phyloP scores from a whole-genome alignment of 2,888 invertebrate species.

The Euproctis similis region DNA sequence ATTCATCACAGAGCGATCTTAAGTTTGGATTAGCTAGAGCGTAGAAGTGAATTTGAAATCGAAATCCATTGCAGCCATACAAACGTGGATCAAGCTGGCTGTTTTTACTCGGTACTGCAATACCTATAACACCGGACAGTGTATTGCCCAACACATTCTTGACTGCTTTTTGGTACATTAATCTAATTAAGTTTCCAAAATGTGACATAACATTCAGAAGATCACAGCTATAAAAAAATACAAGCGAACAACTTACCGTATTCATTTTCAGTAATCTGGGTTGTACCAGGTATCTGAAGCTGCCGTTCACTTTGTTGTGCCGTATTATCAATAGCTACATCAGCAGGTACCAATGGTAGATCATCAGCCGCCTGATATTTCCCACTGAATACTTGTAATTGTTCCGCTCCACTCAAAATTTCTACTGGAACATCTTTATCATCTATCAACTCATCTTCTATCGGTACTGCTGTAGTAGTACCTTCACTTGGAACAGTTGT shows the following conservation, averaged over 20 bases:
- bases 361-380: conserved; percentile 57
- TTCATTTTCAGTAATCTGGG: conserved; percentile 46
- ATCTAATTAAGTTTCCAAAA: too few species aligned
- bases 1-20: too few species aligned
- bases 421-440: conserved; percentile 32
- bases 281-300: conserved; percentile 36
- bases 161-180: too few species aligned
- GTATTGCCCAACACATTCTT: too few species aligned
- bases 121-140: too few species aligned
- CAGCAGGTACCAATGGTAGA: conserved; percentile 21
- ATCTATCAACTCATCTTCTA: conserved; percentile 21
- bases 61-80: too few species aligned
- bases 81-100: too few species aligned
- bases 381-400: conserved; percentile 51
- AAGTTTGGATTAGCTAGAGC: too few species aligned
- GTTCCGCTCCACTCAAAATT: conserved; percentile 31
- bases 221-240: too few species aligned
- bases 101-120: too few species aligned
- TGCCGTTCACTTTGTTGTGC: conserved; percentile 47
- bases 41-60: too few species aligned
- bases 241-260: conserved; percentile 56
- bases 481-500: conserved; percentile 20
- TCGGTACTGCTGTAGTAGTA: conserved; percentile 17
- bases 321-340: conserved; percentile 26
- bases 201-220: too few species aligned